A percentile compares a stretch with the other conserved stretches of the same genome.
Conservation (phyloP, 2,113 vertebrate genomes). For the Aphelocoma coerulescens region DNA sequence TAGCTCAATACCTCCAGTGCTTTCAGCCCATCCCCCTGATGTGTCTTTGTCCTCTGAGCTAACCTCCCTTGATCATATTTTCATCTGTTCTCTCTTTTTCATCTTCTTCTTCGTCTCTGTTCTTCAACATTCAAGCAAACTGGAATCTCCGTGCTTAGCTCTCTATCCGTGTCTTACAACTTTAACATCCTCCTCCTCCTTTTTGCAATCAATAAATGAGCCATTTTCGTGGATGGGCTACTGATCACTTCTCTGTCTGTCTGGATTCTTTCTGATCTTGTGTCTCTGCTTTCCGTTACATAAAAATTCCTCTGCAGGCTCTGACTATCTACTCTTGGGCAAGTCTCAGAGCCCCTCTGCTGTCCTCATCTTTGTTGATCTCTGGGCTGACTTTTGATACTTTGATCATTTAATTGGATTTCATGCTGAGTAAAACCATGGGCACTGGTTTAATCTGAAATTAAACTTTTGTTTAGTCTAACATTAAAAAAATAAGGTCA, state of each 20-base stretch:
- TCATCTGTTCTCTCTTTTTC: background rate
- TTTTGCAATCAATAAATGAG: background rate
- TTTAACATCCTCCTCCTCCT: background rate
- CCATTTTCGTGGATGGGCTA: conserved; percentile 5
- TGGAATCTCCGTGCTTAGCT: background rate
- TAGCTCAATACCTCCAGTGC: background rate
- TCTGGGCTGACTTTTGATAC: background rate
- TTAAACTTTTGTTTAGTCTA: conserved; percentile 35
- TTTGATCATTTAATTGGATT: conserved; percentile 22
- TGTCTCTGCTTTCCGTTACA: background rate
- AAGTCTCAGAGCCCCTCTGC: background rate
- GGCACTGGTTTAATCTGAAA: conserved; percentile 18
- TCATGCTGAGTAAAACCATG: background rate
- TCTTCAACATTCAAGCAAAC: background rate
- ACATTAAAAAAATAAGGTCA: background rate
- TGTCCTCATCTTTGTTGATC: conserved; percentile 12
- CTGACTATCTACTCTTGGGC: background rate
- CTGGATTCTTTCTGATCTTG: conserved; percentile 32
- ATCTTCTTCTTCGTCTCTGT: background rate
- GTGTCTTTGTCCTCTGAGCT: background rate
- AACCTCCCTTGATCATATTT: background rate
- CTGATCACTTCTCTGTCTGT: conserved; percentile 10
- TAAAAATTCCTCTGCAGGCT: background rate
- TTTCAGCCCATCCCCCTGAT: background rate
- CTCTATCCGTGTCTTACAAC: background rate